Percentiles rank a stretch among this genome's conserved stretches.
phyloP scores from a whole-genome alignment of 2,113 vertebrate species.

The Ivindomyrus marchei region DNA sequence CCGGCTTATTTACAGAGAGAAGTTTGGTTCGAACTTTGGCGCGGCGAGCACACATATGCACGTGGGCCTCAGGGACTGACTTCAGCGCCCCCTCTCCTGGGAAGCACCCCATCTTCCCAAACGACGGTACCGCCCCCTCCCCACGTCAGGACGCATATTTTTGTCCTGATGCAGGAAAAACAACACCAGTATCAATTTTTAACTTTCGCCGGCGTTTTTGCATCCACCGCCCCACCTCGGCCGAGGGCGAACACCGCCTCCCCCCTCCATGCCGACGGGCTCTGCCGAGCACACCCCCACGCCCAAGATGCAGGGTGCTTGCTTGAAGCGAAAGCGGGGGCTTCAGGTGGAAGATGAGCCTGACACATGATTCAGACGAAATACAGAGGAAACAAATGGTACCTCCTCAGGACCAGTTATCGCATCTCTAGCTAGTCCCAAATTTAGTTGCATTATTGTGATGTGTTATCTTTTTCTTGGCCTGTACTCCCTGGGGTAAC shows the following conservation, averaged over 20 bases:
- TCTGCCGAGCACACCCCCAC: background rate
- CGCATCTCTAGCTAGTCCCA: background rate
- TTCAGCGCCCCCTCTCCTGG: background rate
- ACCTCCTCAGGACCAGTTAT: background rate
- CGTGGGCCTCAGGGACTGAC: background rate
- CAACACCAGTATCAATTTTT: background rate
- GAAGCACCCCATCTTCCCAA: background rate
- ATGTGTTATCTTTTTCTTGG: background rate
- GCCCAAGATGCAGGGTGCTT: background rate
- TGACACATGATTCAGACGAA: background rate
- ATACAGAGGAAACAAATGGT: background rate
- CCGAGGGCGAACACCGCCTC: background rate
- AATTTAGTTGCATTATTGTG: background rate
- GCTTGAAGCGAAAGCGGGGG: background rate
- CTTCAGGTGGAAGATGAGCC: background rate
- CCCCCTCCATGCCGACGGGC: background rate
- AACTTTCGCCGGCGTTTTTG: background rate
- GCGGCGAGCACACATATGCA: background rate
- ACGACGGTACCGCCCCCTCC: background rate
- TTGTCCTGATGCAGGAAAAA: background rate
- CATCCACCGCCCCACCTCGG: background rate
- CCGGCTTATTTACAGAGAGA: constrained; percentile 25
- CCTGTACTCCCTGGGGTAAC: background rate
- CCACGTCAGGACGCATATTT: background rate
- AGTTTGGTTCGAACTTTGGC: constrained; percentile 23